These are phyloP conservation scores for Tanytarsus gracilentus DNA, from an alignment of 2,888 invertebrate species.

Conservation along the genomic window DNA sequence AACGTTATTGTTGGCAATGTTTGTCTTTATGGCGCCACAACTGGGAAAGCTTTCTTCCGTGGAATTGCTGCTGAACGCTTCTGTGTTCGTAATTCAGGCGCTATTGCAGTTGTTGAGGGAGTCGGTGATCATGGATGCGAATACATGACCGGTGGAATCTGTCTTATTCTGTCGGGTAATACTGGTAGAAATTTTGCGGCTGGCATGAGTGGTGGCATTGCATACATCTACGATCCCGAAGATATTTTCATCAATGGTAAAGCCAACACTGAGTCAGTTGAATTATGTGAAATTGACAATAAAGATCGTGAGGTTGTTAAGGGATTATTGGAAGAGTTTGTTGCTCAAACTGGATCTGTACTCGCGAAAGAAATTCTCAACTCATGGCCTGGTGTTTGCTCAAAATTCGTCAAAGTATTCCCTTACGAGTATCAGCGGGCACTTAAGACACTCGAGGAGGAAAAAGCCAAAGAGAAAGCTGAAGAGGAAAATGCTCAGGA, in stretches of 20 bases:
- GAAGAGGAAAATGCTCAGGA: conserved; percentile 35
- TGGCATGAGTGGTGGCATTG: conserved; percentile 95
- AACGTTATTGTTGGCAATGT: conserved; percentile 99
- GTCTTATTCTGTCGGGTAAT: conserved; percentile 74
- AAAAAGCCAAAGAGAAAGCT: conserved; percentile 36
- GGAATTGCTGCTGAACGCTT: conserved; percentile 97
- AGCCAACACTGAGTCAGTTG: conserved; percentile 95
- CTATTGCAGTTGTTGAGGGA: conserved; percentile 90
- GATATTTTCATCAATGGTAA: conserved; percentile 67
- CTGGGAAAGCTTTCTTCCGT: conserved; percentile 86
- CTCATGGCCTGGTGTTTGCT: conserved; percentile 68
- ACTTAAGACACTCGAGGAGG: conserved; percentile 55
- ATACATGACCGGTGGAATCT: conserved; percentile 96
- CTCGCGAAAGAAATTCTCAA: conserved; percentile 70
- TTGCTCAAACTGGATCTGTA: conserved; percentile 76
- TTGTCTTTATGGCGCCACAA: conserved; percentile 93
- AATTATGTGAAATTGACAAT: conserved; percentile 69
- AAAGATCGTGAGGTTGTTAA: conserved; percentile 69
- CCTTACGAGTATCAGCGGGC: conserved; percentile 94
- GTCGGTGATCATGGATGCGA: conserved; percentile 99
- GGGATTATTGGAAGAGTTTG: conserved; percentile 72
- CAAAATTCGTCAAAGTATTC: conserved; percentile 89
- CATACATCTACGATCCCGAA: conserved; percentile 87
- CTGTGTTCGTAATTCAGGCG: conserved; percentile 97
- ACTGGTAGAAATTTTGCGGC: conserved; percentile 98